phyloP scores from a whole-genome alignment of 2,888 invertebrate species.

The Crepidodera aurea region DNA sequence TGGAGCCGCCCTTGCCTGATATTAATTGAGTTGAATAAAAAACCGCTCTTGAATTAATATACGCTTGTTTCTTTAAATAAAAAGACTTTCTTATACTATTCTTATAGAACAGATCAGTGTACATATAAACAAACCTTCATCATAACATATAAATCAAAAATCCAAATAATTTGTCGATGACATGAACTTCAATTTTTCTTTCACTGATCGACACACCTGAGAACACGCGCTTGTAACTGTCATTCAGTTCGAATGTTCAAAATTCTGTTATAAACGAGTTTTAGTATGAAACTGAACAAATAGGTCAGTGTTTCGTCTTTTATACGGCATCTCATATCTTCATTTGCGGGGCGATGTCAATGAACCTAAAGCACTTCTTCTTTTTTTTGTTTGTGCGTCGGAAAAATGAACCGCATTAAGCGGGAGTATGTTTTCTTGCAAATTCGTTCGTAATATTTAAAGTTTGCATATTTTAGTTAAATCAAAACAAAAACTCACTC shows the following conservation, averaged over 20 bases:
- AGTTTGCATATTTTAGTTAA: too few relatives aligned
- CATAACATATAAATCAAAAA: conserved; percentile 33
- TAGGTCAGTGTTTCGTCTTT: conserved; percentile 60
- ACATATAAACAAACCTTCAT: conserved; percentile 41
- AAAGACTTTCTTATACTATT: too few relatives aligned
- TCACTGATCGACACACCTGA: not conserved
- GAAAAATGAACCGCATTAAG: not conserved
- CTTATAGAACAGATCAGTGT: too few relatives aligned
- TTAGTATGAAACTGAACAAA: conserved; percentile 57
- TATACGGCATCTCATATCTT: conserved; percentile 49
- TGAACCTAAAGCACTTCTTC: conserved; percentile 16
- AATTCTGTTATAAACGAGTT: conserved; percentile 24
- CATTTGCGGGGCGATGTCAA: conserved; percentile 21
- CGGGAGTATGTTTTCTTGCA: too few relatives aligned
- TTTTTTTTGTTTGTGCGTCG: not conserved
- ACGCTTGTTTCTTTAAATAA: too few relatives aligned
- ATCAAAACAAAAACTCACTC: too few relatives aligned
- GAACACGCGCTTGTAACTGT: conserved; percentile 14
- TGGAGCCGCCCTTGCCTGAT: too few relatives aligned
- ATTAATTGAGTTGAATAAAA: too few relatives aligned
- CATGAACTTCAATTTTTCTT: conserved; percentile 35
- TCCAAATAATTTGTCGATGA: conserved; percentile 33
- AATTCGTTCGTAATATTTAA: too few relatives aligned
- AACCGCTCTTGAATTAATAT: too few relatives aligned
- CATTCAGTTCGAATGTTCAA: conserved; percentile 4